phyloP scores from a whole-genome alignment of 1,140 invertebrate species.

The Lithobius niger region DNA sequence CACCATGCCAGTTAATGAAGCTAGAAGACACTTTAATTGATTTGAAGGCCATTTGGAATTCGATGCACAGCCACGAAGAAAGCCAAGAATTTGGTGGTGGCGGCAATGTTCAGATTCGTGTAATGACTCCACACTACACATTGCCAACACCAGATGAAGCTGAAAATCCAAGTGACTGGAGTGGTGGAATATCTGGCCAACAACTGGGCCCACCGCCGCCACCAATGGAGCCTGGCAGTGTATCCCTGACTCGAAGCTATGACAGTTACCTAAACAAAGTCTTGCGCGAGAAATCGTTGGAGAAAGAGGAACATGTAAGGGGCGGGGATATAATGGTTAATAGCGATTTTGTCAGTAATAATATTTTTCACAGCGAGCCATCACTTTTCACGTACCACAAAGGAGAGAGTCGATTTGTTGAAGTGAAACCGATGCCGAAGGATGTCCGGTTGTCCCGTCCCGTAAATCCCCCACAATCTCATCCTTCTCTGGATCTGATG shows the following conservation, averaged over 20 bases:
- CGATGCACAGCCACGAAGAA: neutral
- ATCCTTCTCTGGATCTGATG: neutral
- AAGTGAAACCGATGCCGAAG: constrained; percentile 34
- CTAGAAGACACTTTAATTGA: neutral
- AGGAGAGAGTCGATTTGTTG: constrained; percentile 40
- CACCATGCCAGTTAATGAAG: neutral
- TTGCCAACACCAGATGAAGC: neutral
- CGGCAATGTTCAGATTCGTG: neutral
- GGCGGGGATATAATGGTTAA: neutral
- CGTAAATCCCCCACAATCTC: too few species aligned
- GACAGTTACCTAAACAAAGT: constrained; percentile 6
- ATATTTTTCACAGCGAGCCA: neutral
- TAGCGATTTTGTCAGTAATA: neutral
- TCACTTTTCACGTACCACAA: constrained; percentile 34
- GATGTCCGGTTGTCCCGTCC: neutral
- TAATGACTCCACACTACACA: neutral
- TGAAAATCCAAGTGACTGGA: neutral
- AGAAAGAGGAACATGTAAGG: neutral
- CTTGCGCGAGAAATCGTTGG: neutral
- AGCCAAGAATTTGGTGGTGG: too few species aligned
- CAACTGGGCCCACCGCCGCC: neutral
- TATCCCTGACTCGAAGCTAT: neutral
- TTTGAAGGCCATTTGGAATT: neutral
- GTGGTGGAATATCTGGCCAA: neutral
- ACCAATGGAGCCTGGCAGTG: neutral